Base-by-base conservation (phyloP, 2,888 invertebrate species). In the Augochlorella aurata region DNA sequence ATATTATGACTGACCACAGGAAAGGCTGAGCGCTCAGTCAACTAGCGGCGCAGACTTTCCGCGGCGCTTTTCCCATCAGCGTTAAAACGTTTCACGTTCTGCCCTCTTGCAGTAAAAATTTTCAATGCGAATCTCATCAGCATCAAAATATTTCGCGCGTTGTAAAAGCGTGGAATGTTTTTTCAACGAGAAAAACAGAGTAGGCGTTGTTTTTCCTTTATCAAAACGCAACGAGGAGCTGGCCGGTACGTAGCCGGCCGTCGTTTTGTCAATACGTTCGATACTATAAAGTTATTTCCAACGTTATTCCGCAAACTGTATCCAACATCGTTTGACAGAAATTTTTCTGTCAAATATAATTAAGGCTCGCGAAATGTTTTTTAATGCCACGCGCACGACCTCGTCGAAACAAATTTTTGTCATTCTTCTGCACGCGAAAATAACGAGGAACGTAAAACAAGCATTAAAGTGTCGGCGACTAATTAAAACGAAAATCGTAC, bases 1-100 rank as follows among this genome's bases (percentile, higher is more conserved):
- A 92, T 91, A 92, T 92, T 92, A 90, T 92, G 89, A 88, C 89
- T 91, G 87, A 85, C 88, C 87, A 85, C 85, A 81, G 85, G 79
- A 85, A 88, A 84, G 84, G 85, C 83, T 81, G 82, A 82, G 74
- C 79, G 81, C 69, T 74, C 82, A 77, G 83, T 79, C 85, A 84
- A 82, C 82, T 79, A 81, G 77, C 61, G 76, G 58, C 61, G 75
- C 75, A 76, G 81, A 79, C 87, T 89, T 89, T 86, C 85, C 66
- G 72, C 69, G 74, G 78, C 80, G 86, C 84, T 84, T 79, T 81
- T 68, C 79, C 75, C 87, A 79, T 81, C 74, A 74, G 72, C 82
- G 74, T 73, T 78, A 81, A 84, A 87, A 88, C 79, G 83, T 83
- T 85, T 84, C 79, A 68, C 81, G 49, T 85, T 74, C 69, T 44